Conservation (phyloP, 2,797 vertebrate genomes). For the Xyrichtys novacula region DNA sequence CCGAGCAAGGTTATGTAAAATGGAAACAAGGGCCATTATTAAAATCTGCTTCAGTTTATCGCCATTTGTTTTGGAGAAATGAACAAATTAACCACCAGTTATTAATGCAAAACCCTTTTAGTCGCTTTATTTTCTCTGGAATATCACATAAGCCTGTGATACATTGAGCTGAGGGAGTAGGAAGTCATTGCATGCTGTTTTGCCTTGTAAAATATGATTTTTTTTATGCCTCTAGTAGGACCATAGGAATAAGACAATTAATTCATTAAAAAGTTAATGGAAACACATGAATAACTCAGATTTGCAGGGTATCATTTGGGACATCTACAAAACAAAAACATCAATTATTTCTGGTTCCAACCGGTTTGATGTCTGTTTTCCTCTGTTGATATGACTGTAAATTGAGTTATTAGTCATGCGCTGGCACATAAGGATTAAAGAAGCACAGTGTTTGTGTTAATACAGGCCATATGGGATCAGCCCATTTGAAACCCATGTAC, state of each 20-base stretch:
- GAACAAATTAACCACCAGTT: background rate
- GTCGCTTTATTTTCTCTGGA: background rate
- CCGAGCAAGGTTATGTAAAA: constrained; percentile 14
- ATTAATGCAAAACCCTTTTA: background rate
- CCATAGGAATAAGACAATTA: background rate
- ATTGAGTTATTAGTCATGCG: constrained; percentile 1
- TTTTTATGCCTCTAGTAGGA: background rate
- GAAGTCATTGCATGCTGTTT: background rate
- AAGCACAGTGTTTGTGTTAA: constrained; percentile 43
- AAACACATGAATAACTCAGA: background rate
- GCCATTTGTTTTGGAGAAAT: background rate
- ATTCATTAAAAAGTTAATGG: constrained; percentile 8
- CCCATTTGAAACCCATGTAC: constrained; percentile 48
- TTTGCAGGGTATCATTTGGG: no score
- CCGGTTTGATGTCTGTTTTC: background rate
- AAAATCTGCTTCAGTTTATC: constrained; percentile 11
- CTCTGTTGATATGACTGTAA: background rate
- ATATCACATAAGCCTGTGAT: background rate
- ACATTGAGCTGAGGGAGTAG: constrained; percentile 1
- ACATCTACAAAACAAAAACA: constrained; percentile 8
- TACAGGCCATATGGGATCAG: constrained; percentile 44
- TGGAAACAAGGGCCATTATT: constrained; percentile 22
- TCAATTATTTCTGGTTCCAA: background rate
- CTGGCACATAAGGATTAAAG: constrained; percentile 19
- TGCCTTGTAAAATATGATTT: constrained; percentile 24